Evolutionary conservation across 2,113 vertebrate genomes (phyloP), one percentile per base, ranked within the genome.

Genomic region (Felis chaus): DNA sequence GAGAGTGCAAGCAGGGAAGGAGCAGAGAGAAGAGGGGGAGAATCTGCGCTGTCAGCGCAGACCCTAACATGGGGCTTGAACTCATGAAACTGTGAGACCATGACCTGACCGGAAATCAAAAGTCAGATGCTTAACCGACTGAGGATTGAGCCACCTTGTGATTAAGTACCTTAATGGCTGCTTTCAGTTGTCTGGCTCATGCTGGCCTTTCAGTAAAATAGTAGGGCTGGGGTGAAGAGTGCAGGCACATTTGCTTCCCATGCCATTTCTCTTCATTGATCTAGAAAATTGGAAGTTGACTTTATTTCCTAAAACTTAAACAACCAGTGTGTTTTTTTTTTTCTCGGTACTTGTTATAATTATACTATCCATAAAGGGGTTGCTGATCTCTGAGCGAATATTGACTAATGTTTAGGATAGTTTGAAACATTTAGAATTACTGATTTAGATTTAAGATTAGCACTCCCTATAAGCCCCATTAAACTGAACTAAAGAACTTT

Each of bases 271-370:
- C 50, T 41, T 89, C 57, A 36, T 1, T 87, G 45, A 81, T 33
- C 14, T 33, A 69, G 94, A 92, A 94, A 95, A 91, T 65, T 88
- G 69, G 11, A 66, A 94, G 36, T 61, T 95, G 63, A 85, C 31
- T 61, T 96, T 80, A 74, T 48, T 78, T 92, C 55, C 61, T 83
- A 91, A 65, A 91, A 48, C 5, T 9, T 88, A 61, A 3, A 76
- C 71, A 95, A n/a, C 19, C 8, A 53, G 6, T 31, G 1, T 39
- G 10, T 5, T 13, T 57, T 89, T 89, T 89, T 89, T 86, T n/a
- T 27, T 68, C 39, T 71, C n/a, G 16, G 29, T 57, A 48, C 7
- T 66, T 50, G 36, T 65, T 61, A 55, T 31, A 71, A 80, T 15
- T 27, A 0, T 25, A 21, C 50, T 48, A 25, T 63, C 5, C 14